These are phyloP conservation scores for Laticauda colubrina DNA, from an alignment of 2,113 vertebrate species.

Conservation along the genomic window DNA sequence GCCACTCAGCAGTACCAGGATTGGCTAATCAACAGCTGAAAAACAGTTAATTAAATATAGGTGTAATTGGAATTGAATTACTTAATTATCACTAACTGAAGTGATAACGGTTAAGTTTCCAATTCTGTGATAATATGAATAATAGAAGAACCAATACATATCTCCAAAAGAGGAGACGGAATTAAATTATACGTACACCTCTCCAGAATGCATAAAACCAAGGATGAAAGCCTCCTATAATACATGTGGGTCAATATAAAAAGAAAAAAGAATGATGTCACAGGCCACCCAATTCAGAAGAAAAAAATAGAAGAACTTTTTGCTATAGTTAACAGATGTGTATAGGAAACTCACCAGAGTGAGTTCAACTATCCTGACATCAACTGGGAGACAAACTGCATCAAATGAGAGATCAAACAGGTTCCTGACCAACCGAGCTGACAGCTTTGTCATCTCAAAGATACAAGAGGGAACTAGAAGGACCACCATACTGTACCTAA, in stretches of 20 bases:
- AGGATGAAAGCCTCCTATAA: background rate
- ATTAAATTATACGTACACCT: background rate
- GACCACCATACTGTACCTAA: background rate
- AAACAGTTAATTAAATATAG: background rate
- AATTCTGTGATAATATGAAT: too few relatives aligned
- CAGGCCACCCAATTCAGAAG: background rate
- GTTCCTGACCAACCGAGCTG: too few relatives aligned
- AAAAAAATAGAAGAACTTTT: background rate
- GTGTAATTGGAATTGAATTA: background rate
- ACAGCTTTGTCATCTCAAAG: background rate
- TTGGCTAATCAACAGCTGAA: background rate
- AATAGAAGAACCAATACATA: background rate
- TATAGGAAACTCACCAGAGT: background rate
- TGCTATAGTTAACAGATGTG: background rate
- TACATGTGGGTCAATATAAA: background rate
- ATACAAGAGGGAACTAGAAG: background rate
- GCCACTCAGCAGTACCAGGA: background rate
- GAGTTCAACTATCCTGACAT: background rate
- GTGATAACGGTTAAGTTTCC: background rate
- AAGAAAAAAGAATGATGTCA: background rate
- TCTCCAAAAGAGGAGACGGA: background rate
- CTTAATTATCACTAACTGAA: too few relatives aligned
- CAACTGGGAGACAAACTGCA: background rate
- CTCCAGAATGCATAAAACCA: background rate
- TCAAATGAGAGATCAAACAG: too few relatives aligned